These are phyloP conservation scores for Laticauda colubrina DNA, from an alignment of 2,113 vertebrate species.

Conservation along the genomic window DNA sequence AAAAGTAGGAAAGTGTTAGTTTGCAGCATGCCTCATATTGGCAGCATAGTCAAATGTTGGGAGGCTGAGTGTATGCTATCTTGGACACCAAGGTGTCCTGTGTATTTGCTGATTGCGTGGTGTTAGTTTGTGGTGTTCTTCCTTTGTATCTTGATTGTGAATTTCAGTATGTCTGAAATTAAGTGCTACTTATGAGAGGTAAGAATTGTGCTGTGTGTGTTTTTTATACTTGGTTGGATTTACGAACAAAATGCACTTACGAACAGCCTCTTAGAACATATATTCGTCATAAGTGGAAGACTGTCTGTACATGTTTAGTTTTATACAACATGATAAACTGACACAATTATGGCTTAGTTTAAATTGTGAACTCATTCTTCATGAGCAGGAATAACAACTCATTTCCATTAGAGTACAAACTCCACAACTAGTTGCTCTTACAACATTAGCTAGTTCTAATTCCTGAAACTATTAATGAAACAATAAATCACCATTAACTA, in stretches of 20 bases:
- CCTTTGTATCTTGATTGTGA: background rate
- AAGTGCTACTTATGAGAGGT: background rate
- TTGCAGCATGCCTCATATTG: background rate
- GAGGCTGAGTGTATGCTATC: background rate
- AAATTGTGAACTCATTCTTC: background rate
- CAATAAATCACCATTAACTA: background rate
- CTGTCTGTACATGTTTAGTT: background rate
- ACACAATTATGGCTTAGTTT: background rate
- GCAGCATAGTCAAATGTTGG: background rate
- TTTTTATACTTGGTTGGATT: background rate
- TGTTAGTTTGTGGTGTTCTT: background rate
- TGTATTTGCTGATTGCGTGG: background rate
- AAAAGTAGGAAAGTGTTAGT: background rate
- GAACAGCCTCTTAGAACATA: background rate
- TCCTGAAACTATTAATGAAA: background rate
- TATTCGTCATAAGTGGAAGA: background rate
- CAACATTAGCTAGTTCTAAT: background rate
- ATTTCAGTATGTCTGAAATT: background rate
- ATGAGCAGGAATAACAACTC: background rate
- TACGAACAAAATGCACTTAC: background rate
- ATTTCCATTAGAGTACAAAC: background rate
- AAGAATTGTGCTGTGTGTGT: background rate
- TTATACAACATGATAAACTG: background rate
- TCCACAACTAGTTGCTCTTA: background rate
- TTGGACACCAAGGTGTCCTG: background rate